Evolutionary conservation across 1,140 invertebrate species (phyloP), one percentile per base, ranked within the genome.

Genomic region (Drosophila ananassae): DNA sequence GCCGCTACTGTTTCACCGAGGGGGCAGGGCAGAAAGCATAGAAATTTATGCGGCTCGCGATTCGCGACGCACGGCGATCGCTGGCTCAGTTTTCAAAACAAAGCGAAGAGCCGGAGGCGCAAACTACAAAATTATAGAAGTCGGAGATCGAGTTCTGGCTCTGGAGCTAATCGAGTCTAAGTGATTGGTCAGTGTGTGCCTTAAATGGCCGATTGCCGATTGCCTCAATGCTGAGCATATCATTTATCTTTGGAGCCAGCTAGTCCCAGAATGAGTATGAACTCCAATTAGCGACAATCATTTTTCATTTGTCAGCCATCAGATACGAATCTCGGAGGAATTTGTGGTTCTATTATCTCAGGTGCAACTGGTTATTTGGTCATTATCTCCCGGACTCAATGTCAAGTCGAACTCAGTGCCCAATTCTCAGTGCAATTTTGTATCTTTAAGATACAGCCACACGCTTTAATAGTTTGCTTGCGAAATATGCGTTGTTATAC

Each of bases 221-320:
- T 67, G 52, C 68, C 60, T 37, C 72, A 73, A 64, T 73, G 77
- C 32, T 81, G 63, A 69, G 68, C 82, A 77, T 81, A 77, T 67
- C 77, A 87, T 85, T 85, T 85, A 74, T 83, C 79, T 83, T 67
- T 73, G 58, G 74, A 82, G 63, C 48, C 34, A 63, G 63, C 57
- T 60, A 53, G 59, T 21, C 57, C 8, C 8, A 24, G 17, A 17
- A 17, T 0, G 41, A 46, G 39, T 30, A 50, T 17, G 30, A 17
- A 8, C 50, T 34, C 13, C 77, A 87, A 85, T 85, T 87, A 85
- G 82, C 60, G 73, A 81, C 82, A 85, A 87, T 85, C 78, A 85
- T 85, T 80, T 64, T 76, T 77, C 78, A 80, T 80, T 69, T 79
- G 46, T 59, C 51, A 56, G 62, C 51, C 54, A 69, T 69, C 63